These are phyloP conservation scores for Sinella curviseta DNA, from an alignment of 1,140 invertebrate species.

Conservation along the genomic window DNA sequence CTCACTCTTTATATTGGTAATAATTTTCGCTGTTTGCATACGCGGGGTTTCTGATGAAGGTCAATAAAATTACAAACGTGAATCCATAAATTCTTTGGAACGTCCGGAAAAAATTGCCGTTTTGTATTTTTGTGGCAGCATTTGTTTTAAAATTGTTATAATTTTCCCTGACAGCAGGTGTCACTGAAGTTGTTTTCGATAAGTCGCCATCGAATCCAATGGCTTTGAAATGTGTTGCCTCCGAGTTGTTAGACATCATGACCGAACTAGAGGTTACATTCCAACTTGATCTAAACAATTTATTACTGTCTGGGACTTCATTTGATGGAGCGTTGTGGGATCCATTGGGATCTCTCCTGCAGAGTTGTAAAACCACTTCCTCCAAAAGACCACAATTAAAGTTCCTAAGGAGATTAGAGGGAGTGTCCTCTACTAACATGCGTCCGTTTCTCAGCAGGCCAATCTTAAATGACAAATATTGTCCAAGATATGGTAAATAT, in stretches of 20 bases:
- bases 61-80: background rate
- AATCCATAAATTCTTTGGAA: background rate
- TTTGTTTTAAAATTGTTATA: background rate
- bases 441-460: conserved; percentile 90
- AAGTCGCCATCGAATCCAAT: background rate
- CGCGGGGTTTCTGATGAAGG: background rate
- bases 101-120: background rate
- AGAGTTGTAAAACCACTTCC: conserved; percentile 91
- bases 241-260: background rate
- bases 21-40: background rate
- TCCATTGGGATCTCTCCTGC: conserved; percentile 60
- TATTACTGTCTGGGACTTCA: background rate
- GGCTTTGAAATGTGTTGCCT: background rate
- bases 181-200: background rate
- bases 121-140: background rate
- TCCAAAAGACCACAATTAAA: conserved; percentile 83
- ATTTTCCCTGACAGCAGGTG: too few relatives aligned
- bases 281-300: background rate
- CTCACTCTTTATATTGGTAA: too few relatives aligned
- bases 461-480: too few relatives aligned
- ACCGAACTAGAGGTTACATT: background rate
- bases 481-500: too few relatives aligned
- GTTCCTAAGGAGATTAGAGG: conserved; percentile 75
- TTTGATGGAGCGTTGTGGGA: background rate
- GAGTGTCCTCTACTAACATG: conserved; percentile 87